A percentile compares a stretch with the other conserved stretches of the same genome.
Conservation (phyloP, 2,888 invertebrate species). For the Liodrosophila aerea region DNA sequence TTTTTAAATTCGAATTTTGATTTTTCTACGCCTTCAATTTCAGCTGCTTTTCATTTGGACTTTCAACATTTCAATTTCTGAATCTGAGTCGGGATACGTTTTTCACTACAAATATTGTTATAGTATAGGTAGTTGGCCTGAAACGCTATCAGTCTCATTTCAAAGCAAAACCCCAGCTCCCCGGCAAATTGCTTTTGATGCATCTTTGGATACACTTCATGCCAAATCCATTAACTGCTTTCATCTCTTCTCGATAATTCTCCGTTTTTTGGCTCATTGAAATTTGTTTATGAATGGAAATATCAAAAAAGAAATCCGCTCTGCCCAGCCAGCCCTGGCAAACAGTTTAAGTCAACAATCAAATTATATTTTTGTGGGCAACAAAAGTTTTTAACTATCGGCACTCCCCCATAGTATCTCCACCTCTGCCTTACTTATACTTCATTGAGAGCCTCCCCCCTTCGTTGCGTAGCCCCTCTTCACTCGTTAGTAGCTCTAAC, state of each 20-base stretch:
- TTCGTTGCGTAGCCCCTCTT: constrained; percentile 5
- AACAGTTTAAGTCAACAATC: constrained; percentile 56
- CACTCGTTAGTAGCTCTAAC: constrained; percentile 21
- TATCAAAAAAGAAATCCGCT: constrained; percentile 33
- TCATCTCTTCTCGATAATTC: constrained; percentile 36
- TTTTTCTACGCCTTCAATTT: constrained; percentile 72
- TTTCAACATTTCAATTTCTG: constrained; percentile 8
- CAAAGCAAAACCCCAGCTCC: constrained; percentile 60
- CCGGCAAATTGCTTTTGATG: constrained; percentile 72
- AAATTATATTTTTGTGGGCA: constrained; percentile 69
- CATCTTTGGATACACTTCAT: constrained; percentile 82
- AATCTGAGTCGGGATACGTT: background rate
- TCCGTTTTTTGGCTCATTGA: constrained; percentile 40
- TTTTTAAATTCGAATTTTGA: constrained; percentile 80
- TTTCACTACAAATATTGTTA: constrained; percentile 17
- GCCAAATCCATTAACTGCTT: constrained; percentile 49
- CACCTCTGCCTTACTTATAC: no score
- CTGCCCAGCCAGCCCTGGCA: constrained; percentile 7
- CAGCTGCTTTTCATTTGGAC: constrained; percentile 30
- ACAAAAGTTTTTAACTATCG: constrained; percentile 55
- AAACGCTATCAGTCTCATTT: constrained; percentile 82
- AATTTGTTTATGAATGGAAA: constrained; percentile 57
- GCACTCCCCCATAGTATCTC: background rate
- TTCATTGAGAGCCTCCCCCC: no score
- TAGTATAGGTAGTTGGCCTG: constrained; percentile 62